Percentiles rank a stretch among this genome's conserved stretches.
These are phyloP conservation scores for Saguinus midas DNA, from an alignment of 2,113 vertebrate genomes.

Conservation along the genomic window DNA sequence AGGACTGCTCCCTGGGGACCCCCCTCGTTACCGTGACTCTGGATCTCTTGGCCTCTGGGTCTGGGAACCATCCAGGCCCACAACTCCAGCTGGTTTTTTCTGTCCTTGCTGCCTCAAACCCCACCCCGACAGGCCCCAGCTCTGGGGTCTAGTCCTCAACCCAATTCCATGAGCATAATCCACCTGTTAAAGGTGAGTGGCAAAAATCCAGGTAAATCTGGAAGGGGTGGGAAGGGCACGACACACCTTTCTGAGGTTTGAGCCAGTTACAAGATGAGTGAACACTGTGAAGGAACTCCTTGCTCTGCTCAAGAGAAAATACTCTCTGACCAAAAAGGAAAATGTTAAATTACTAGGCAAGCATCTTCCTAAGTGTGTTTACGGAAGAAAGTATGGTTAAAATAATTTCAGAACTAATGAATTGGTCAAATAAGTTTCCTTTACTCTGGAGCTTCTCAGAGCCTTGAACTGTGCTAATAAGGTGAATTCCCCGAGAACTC, in stretches of 20 bases:
- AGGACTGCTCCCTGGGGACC: rapidly evolving
- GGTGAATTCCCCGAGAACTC: not conserved
- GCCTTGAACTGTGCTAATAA: not conserved
- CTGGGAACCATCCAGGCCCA: rapidly evolving
- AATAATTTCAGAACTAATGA: not conserved
- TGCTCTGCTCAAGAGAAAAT: not conserved
- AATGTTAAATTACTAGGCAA: not conserved
- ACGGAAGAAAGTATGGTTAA: not conserved
- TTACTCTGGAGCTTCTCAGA: not conserved
- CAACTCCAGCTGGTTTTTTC: not conserved
- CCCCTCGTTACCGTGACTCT: too few relatives aligned
- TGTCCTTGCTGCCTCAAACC: not conserved
- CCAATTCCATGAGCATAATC: not conserved
- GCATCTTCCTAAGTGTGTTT: not conserved
- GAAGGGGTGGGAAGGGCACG: rapidly evolving
- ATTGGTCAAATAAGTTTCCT: not conserved
- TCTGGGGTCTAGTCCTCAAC: not conserved
- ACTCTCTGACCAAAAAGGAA: not conserved
- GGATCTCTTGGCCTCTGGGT: not conserved
- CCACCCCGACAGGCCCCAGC: not conserved
- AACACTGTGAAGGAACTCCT: not conserved
- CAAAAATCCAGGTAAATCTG: not conserved
- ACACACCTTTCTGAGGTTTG: not conserved
- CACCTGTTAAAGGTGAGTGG: not conserved
- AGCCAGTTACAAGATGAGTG: not conserved